Percentiles rank a stretch among this genome's conserved stretches.
phyloP scores from a whole-genome alignment of 2,113 vertebrate genomes.

The Bos javanicus region DNA sequence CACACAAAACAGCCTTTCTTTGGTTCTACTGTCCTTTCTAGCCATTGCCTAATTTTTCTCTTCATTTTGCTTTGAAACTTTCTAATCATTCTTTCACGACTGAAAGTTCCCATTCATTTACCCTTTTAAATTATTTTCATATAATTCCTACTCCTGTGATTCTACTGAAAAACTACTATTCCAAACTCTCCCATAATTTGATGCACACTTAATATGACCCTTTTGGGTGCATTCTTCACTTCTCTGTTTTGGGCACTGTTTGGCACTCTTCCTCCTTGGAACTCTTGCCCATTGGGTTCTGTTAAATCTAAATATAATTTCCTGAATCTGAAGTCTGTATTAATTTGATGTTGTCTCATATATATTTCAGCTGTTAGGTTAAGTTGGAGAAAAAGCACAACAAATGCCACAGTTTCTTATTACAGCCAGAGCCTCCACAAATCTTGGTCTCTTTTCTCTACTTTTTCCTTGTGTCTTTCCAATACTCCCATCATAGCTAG shows the following conservation, averaged over 20 bases:
- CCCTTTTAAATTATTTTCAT: background rate
- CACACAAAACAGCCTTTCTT: background rate
- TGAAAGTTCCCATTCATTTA: background rate
- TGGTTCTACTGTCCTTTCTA: background rate
- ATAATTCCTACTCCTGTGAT: background rate
- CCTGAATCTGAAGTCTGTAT: background rate
- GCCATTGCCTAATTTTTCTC: background rate
- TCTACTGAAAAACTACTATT: background rate
- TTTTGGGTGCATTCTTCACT: background rate
- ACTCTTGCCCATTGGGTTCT: background rate
- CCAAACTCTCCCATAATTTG: background rate
- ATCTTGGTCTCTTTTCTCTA: background rate
- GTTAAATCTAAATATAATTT: background rate
- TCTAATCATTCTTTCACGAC: background rate
- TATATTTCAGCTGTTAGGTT: background rate
- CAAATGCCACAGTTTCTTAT: background rate
- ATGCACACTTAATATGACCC: background rate
- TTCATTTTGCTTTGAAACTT: background rate
- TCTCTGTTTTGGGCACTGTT: background rate
- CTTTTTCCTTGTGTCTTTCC: background rate
- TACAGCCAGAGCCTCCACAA: background rate
- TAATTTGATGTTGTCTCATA: background rate
- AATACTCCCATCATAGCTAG: background rate
- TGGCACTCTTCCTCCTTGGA: background rate
- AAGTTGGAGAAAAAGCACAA: background rate